Evolutionary conservation across 2,888 invertebrate species (phyloP).

Genomic region (Apomyelois bistriatella): DNA sequence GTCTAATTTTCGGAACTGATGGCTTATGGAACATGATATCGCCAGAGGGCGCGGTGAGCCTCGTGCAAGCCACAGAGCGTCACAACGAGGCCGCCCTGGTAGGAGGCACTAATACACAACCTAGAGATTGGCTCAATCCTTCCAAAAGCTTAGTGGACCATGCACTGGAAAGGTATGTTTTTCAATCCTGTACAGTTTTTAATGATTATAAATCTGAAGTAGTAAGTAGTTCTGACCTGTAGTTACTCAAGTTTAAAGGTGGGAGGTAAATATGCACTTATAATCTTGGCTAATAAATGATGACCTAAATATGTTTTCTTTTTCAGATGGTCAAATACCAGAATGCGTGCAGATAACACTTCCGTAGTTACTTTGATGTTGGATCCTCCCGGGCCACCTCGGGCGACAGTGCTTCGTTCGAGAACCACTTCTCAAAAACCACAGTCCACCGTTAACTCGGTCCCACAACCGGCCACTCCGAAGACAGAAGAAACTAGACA

Average conservation of each 20-base stretch:
- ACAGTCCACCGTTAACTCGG: conserved; percentile 24
- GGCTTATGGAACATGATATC: conserved; percentile 98
- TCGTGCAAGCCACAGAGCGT: conserved; percentile 90
- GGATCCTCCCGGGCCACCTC: conserved; percentile 92
- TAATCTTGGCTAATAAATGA: background rate
- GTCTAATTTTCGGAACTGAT: conserved; percentile 97
- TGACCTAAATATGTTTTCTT: background rate
- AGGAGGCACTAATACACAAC: conserved; percentile 59
- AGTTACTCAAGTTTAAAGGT: too few relatives aligned
- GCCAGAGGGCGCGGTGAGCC: conserved; percentile 89
- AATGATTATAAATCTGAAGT: too few relatives aligned
- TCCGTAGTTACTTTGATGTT: conserved; percentile 95
- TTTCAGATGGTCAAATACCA: conserved; percentile 87
- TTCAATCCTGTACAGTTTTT: too few relatives aligned
- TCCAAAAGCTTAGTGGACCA: conserved; percentile 93
- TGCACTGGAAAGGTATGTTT: conserved; percentile 81
- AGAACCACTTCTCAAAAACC: conserved; percentile 42
- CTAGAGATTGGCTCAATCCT: conserved; percentile 89
- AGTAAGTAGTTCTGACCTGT: too few relatives aligned
- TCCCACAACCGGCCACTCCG: conserved; percentile 24
- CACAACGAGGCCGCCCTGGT: conserved; percentile 86
- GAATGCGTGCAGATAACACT: conserved; percentile 97
- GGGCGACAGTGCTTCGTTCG: conserved; percentile 81
- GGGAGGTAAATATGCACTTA: too few relatives aligned
- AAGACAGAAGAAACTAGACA: conserved; percentile 16